Evolutionary conservation across 2,888 invertebrate species (phyloP).

Genomic region (Desoria tigrina): DNA sequence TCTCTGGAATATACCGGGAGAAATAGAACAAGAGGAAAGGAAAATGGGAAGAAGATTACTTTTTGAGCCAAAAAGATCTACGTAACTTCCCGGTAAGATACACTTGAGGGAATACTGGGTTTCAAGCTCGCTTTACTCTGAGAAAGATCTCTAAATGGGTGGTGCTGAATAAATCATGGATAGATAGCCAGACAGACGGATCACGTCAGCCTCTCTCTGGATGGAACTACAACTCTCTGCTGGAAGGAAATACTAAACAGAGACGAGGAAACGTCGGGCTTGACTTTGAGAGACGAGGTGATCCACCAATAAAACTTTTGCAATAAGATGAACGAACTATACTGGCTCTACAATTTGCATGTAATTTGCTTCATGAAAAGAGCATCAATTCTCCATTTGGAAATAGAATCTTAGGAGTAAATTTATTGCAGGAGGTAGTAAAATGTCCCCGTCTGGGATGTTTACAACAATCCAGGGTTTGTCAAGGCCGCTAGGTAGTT

Average conservation of each 20-base stretch:
- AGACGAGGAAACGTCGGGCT: too few relatives aligned
- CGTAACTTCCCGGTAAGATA: constrained; percentile 5
- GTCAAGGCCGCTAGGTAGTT: too few relatives aligned
- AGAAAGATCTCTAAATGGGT: constrained; percentile 24
- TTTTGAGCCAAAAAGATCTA: constrained; percentile 17
- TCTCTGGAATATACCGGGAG: too few relatives aligned
- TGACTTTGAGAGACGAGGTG: background rate
- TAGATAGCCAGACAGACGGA: constrained; percentile 13
- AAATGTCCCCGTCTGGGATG: too few relatives aligned
- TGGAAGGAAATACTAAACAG: background rate
- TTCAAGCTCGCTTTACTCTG: constrained; percentile 16
- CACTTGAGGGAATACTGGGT: constrained; percentile 11
- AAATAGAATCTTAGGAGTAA: too few relatives aligned
- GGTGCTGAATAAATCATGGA: constrained; percentile 29
- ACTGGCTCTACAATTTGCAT: too few relatives aligned
- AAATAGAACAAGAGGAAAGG: background rate
- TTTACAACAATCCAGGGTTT: too few relatives aligned
- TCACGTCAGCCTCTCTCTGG: background rate
- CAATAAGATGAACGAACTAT: too few relatives aligned
- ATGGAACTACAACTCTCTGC: background rate
- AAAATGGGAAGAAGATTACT: constrained; percentile 17
- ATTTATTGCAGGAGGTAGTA: too few relatives aligned
- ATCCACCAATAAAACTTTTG: too few relatives aligned
- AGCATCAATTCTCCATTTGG: too few relatives aligned
- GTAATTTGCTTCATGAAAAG: too few relatives aligned